Conservation (phyloP, 2,113 vertebrate species). For the Oostethus manadensis region DNA sequence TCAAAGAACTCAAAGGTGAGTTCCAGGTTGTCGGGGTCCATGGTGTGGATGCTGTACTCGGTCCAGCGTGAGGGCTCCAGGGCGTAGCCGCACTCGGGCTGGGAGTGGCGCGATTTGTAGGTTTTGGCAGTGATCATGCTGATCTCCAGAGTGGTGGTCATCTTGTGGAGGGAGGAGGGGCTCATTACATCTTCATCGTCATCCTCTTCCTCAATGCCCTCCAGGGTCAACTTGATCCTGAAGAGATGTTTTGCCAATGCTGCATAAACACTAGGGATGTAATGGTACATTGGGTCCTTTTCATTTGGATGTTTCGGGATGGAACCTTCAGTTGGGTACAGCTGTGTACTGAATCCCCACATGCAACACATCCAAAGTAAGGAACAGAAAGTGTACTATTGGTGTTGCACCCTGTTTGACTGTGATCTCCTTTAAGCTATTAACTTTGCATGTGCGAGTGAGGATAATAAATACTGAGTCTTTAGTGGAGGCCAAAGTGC, state of each 20-base stretch:
- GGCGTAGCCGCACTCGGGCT: slow-evolving; percentile 91
- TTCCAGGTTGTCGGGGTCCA: slow-evolving; percentile 96
- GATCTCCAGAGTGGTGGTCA: slow-evolving; percentile 83
- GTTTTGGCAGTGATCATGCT: slow-evolving; percentile 82
- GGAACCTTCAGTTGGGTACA: no score
- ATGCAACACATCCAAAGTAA: no score
- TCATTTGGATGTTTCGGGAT: no score
- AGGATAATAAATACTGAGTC: no score
- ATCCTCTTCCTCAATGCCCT: slow-evolving; percentile 89
- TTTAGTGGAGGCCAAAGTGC: neutral
- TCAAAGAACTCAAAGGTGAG: slow-evolving; percentile 97
- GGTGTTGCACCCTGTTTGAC: no score
- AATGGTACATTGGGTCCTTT: no score
- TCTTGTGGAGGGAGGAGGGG: slow-evolving; percentile 76
- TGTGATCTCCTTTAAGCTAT: no score
- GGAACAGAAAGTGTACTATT: no score
- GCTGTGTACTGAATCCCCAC: no score
- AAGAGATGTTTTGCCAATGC: neutral
- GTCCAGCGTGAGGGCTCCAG: slow-evolving; percentile 84
- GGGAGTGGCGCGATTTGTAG: slow-evolving; percentile 86
- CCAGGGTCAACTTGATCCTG: slow-evolving; percentile 84
- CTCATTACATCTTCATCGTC: slow-evolving; percentile 81
- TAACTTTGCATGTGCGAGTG: no score
- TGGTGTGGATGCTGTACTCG: slow-evolving; percentile 93
- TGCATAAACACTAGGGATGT: no score